Conservation (phyloP, 2,113 vertebrate species). For the Henicopernis longicauda region DNA sequence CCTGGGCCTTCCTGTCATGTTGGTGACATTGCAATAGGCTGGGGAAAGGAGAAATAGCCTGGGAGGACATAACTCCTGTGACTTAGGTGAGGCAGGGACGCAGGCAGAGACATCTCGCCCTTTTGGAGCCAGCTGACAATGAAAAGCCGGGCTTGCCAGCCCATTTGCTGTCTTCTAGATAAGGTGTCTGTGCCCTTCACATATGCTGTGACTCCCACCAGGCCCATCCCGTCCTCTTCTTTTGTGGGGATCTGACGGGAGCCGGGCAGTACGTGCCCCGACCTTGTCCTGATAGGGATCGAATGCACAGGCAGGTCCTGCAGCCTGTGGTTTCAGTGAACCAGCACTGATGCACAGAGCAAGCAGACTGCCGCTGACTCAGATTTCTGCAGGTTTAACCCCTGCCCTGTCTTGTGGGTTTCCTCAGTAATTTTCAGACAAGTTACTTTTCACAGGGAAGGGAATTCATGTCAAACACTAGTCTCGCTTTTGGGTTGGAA, state of each 20-base stretch:
- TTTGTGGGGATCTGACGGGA: neutral
- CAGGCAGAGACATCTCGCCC: neutral
- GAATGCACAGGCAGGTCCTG: neutral
- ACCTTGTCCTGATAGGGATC: accelerated
- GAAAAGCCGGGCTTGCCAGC: neutral
- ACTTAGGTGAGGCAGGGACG: neutral
- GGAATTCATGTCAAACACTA: neutral
- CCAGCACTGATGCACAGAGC: neutral
- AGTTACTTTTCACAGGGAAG: neutral
- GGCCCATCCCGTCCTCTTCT: neutral
- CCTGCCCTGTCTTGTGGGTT: neutral
- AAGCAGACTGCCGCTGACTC: neutral
- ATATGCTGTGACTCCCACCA: neutral
- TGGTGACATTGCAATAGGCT: neutral
- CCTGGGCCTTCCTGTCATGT: neutral
- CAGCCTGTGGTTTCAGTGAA: neutral
- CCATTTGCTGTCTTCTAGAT: neutral
- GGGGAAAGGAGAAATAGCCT: neutral
- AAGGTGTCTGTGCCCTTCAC: neutral
- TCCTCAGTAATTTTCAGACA: neutral
- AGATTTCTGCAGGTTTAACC: neutral
- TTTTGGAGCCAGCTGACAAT: neutral
- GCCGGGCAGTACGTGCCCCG: too few species aligned
- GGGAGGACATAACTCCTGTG: neutral
- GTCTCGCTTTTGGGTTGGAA: neutral